phyloP scores from a whole-genome alignment of 2,797 vertebrate genomes.

The Tadarida brasiliensis region DNA sequence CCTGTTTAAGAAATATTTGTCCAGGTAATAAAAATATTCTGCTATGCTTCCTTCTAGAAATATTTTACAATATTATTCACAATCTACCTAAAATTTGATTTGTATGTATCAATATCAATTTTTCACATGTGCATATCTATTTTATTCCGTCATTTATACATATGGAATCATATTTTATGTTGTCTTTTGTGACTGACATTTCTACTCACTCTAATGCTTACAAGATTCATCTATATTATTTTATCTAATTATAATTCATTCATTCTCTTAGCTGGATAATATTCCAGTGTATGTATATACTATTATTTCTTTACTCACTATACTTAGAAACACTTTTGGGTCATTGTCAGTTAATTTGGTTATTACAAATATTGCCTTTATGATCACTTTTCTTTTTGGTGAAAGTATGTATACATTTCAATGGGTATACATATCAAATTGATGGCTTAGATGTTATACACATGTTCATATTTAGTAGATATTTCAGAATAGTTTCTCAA shows the following conservation, averaged over 20 bases:
- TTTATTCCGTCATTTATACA: neutral
- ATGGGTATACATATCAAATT: neutral
- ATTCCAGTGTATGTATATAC: neutral
- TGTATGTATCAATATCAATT: neutral
- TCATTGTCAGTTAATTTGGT: neutral
- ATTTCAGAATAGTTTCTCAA: neutral
- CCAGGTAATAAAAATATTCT: neutral
- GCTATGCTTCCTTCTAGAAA: neutral
- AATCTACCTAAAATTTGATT: neutral
- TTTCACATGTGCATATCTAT: neutral
- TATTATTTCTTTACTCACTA: neutral
- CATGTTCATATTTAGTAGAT: neutral
- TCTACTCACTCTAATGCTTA: neutral
- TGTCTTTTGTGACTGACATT: neutral
- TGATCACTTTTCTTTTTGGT: neutral
- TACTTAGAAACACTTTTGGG: neutral
- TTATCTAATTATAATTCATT: neutral
- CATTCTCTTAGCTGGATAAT: neutral
- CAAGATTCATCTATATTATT: neutral
- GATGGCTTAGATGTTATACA: neutral
- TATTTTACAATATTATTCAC: neutral
- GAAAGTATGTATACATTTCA: neutral
- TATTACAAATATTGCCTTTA: neutral
- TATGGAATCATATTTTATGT: neutral
- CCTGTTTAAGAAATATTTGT: neutral